Conservation (phyloP, 2,113 vertebrate species). For the Dromaius novaehollandiae region DNA sequence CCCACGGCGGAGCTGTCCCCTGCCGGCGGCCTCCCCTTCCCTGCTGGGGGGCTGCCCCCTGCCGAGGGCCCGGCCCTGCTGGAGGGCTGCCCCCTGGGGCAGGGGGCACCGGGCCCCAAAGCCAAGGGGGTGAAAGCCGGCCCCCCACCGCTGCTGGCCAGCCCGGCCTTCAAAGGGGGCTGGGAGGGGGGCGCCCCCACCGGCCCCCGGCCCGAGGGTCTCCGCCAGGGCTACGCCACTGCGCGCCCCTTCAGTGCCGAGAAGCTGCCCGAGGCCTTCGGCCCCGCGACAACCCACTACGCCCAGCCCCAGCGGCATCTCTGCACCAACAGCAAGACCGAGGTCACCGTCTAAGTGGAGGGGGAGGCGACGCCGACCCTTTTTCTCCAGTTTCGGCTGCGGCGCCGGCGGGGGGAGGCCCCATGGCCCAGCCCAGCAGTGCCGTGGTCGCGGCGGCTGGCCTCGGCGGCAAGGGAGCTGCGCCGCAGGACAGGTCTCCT, state of each 20-base stretch:
- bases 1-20: conserved; percentile 79
- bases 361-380: no score
- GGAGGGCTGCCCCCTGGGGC: conserved; percentile 78
- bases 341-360: conserved; percentile 87
- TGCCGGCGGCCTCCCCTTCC: conserved; percentile 76
- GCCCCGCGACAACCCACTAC: conserved; percentile 74
- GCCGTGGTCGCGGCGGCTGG: not conserved
- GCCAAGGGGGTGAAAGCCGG: conserved; percentile 84
- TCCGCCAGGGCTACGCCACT: conserved; percentile 76
- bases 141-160: conserved; percentile 76
- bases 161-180: conserved; percentile 77
- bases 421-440: not conserved
- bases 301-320: conserved; percentile 77
- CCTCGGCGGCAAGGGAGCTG: no score
- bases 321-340: conserved; percentile 95
- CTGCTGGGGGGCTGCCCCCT: conserved; percentile 80
- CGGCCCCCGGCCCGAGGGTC: conserved; percentile 70
- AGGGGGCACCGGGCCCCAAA: conserved; percentile 81
- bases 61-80: conserved; percentile 81
- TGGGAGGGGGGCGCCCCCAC: conserved; percentile 80
- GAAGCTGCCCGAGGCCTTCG: conserved; percentile 86
- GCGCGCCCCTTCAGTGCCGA: conserved; percentile 87
- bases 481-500: no score
- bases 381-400: no score
- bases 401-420: not conserved